Percentiles rank a stretch among this genome's conserved stretches.
These are phyloP conservation scores for Gila robusta DNA, from an alignment of 2,797 vertebrate species.

Conservation along the genomic window DNA sequence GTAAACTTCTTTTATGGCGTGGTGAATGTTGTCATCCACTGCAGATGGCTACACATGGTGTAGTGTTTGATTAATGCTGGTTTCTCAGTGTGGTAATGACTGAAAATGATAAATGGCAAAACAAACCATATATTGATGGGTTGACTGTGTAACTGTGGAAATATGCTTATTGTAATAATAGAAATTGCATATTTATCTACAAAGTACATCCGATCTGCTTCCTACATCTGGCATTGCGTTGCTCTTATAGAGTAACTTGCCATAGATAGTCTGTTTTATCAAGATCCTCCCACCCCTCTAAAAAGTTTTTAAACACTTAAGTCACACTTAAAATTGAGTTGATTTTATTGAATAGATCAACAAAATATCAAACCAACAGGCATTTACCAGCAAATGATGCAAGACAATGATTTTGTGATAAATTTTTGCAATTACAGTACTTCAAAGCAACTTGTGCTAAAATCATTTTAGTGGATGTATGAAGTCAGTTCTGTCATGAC, in stretches of 20 bases:
- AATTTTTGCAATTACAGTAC: neutral
- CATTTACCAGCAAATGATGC: neutral
- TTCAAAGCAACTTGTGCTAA: neutral
- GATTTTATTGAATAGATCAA: neutral
- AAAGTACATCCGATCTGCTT: neutral
- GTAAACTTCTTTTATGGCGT: conserved; percentile 36
- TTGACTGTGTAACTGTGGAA: conserved; percentile 17
- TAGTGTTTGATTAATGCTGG: conserved; percentile 32
- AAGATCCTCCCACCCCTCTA: no score
- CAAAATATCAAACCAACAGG: neutral
- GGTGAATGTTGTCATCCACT: conserved; percentile 24
- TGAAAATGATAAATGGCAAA: conserved; percentile 22
- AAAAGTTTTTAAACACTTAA: neutral
- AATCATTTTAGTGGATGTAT: neutral
- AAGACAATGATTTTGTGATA: neutral
- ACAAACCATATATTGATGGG: conserved; percentile 35
- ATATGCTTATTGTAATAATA: conserved; percentile 17
- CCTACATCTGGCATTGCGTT: neutral
- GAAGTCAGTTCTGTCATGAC: neutral
- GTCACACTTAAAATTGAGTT: neutral
- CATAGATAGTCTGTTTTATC: neutral
- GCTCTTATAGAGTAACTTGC: neutral
- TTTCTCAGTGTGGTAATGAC: neutral
- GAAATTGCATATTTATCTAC: conserved; percentile 33
- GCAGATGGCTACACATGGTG: conserved; percentile 38